A percentile compares a stretch with the other conserved stretches of the same genome.
These are phyloP conservation scores for Picus viridis DNA, from an alignment of 2,797 vertebrate species.

Conservation along the genomic window DNA sequence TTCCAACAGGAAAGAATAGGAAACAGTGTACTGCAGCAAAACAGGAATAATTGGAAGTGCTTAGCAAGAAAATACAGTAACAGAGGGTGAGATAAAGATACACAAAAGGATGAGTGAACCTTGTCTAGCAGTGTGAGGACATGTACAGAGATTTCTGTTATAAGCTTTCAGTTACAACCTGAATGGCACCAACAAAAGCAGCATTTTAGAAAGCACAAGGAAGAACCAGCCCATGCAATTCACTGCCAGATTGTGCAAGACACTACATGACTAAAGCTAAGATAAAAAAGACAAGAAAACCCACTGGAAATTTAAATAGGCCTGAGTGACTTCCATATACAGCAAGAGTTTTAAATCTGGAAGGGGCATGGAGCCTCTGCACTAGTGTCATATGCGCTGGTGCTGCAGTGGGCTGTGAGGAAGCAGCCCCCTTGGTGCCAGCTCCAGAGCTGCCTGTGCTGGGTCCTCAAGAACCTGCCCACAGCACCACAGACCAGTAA, in stretches of 20 bases:
- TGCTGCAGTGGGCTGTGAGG: not conserved
- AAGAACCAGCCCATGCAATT: not conserved
- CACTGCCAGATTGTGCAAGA: not conserved
- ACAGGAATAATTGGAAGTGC: not conserved
- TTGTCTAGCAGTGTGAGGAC: accelerated
- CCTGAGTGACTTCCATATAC: not conserved
- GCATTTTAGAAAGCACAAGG: not conserved
- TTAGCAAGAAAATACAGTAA: constrained; percentile 15
- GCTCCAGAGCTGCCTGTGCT: not conserved
- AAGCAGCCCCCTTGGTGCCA: not conserved
- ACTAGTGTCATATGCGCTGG: accelerated
- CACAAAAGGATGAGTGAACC: not conserved
- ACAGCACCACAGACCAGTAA: accelerated
- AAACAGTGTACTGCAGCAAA: not conserved
- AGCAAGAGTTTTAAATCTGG: not conserved
- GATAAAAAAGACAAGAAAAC: not conserved
- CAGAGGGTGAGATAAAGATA: constrained; percentile 3
- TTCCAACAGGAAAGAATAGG: constrained; percentile 5
- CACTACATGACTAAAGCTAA: not conserved
- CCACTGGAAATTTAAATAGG: not conserved
- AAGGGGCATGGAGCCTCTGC: not conserved
- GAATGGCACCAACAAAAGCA: not conserved
- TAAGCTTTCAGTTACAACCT: not conserved
- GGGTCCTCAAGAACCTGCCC: not conserved
- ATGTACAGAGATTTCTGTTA: not conserved